phyloP scores from a whole-genome alignment of 2,113 vertebrate species.

The Zeus faber region DNA sequence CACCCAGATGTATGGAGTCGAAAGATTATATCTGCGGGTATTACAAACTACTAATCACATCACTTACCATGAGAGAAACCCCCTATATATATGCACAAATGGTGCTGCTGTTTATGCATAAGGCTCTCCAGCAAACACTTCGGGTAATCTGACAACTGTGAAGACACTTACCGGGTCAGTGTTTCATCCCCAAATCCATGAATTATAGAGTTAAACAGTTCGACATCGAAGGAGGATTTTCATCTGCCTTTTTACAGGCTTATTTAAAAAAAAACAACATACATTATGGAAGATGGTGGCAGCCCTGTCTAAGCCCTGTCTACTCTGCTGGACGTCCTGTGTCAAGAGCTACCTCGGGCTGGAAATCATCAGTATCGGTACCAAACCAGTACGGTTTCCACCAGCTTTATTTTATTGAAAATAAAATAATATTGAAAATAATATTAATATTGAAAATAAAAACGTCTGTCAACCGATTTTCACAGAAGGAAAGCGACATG shows the following conservation, averaged over 20 bases:
- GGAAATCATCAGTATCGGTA: too few relatives aligned
- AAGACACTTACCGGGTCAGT: constrained; percentile 20
- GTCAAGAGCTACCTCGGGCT: too few relatives aligned
- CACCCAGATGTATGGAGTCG: constrained; percentile 53
- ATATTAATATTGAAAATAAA: too few relatives aligned
- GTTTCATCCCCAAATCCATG: too few relatives aligned
- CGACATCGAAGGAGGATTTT: neutral
- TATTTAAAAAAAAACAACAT: neutral
- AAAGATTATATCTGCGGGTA: constrained; percentile 50
- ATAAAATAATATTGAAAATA: too few relatives aligned
- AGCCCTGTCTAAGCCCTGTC: too few relatives aligned
- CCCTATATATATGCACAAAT: constrained; percentile 15
- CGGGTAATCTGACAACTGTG: constrained; percentile 29
- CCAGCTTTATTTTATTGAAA: too few relatives aligned
- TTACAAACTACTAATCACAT: constrained; percentile 61
- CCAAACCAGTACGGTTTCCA: too few relatives aligned
- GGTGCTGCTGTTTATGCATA: constrained; percentile 15
- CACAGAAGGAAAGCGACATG: too few relatives aligned
- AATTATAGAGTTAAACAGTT: constrained; percentile 18
- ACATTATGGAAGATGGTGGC: constrained; percentile 10
- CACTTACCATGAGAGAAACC: constrained; percentile 43
- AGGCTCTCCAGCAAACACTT: constrained; percentile 22
- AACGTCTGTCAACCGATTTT: too few relatives aligned
- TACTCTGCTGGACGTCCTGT: too few relatives aligned
- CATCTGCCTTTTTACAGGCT: constrained; percentile 16